phyloP scores from a whole-genome alignment of 2,888 invertebrate genomes.

The Chloroclystis v-ata region DNA sequence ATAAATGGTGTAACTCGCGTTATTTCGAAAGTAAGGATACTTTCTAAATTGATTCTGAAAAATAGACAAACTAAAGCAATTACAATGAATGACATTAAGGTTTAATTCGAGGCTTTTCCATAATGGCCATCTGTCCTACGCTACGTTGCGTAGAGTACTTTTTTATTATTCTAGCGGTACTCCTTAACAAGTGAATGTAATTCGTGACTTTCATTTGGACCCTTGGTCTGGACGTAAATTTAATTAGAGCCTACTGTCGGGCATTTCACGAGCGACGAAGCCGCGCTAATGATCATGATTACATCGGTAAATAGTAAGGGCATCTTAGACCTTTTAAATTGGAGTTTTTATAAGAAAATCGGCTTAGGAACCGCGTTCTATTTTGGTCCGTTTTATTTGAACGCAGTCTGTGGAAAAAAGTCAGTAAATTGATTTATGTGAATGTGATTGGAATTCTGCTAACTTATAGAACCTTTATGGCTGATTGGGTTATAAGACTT shows the following conservation, averaged over 20 bases:
- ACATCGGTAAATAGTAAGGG: constrained; percentile 13
- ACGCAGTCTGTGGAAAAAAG: not conserved
- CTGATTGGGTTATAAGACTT: not conserved
- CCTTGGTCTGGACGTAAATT: constrained; percentile 15
- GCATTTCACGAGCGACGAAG: constrained; percentile 1
- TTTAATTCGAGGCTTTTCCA: no score
- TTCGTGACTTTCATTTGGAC: not conserved
- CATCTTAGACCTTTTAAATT: constrained; percentile 5
- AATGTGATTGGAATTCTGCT: not conserved
- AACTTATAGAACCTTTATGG: not conserved
- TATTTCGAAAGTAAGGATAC: no score
- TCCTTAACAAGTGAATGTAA: not conserved
- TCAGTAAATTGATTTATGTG: not conserved
- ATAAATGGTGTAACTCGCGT: no score
- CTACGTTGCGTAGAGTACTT: no score
- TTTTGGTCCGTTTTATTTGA: not conserved
- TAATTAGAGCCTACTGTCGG: constrained; percentile 21
- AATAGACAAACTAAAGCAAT: no score
- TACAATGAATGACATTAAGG: no score
- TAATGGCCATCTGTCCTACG: no score
- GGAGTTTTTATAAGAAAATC: not conserved
- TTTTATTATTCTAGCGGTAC: not conserved
- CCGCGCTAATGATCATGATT: constrained; percentile 13
- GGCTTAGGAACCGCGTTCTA: not conserved
- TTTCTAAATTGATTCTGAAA: no score